Evolutionary conservation across 2,113 vertebrate genomes (phyloP).

Genomic region (Psophia crepitans): DNA sequence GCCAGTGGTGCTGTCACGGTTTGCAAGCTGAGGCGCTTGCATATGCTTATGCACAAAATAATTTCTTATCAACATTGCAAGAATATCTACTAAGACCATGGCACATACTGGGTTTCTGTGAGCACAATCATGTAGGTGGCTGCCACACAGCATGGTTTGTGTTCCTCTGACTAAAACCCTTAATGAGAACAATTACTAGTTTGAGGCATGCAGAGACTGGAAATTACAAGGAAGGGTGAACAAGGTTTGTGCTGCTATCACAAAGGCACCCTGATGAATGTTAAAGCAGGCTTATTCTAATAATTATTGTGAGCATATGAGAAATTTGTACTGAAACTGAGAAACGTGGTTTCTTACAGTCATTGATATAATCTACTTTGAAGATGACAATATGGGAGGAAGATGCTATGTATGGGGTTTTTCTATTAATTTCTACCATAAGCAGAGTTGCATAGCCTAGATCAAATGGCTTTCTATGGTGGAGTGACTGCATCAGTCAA

Average conservation of each 20-base stretch:
- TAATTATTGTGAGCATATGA: neutral
- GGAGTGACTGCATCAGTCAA: no score
- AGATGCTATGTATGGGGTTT: neutral
- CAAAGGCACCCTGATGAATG: neutral
- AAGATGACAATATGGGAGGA: neutral
- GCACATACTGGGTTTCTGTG: neutral
- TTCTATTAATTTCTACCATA: neutral
- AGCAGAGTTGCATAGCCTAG: neutral
- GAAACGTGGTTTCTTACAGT: neutral
- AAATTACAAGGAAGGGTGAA: constrained; percentile 20
- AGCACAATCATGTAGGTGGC: neutral
- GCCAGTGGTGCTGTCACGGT: neutral
- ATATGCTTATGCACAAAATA: fast-evolving
- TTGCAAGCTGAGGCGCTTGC: neutral
- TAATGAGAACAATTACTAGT: constrained; percentile 37
- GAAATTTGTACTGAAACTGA: neutral
- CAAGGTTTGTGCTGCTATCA: neutral
- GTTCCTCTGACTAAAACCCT: constrained; percentile 7
- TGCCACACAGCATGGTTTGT: neutral
- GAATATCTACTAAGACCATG: neutral
- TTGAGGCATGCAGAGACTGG: constrained; percentile 12
- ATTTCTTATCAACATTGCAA: neutral
- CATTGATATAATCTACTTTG: neutral
- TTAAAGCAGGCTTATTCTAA: neutral
- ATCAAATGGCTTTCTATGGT: no score